Base-by-base conservation (phyloP, 1,140 invertebrate genomes). In the Leptopilina clavipes region DNA sequence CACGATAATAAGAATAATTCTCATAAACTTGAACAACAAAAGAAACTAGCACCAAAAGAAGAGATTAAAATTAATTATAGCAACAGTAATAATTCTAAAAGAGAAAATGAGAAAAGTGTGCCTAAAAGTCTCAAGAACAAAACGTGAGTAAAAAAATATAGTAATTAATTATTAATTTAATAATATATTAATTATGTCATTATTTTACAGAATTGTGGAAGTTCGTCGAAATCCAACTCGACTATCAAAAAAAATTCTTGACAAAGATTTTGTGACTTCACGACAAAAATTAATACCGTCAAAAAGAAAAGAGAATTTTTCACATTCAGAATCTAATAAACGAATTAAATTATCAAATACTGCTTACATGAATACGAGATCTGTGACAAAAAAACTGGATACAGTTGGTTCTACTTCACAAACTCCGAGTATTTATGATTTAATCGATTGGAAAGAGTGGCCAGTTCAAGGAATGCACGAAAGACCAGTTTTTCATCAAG, bases 381-480 rank as follows among this genome's bases (percentile, higher is more conserved):
- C 87, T 9, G 83, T 88, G 14, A 88, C 87, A 10, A 73, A 85
- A 22, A 88, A 87, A 73, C 80, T 88, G 77, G 86, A 83, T 56
- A 89, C 84, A 11, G 82, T 89, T 12, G 87, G 87, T 7, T 86
- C 88, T 0, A 87, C 86, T 72, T 85, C 86, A 73, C 83, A 89
- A 22, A 80, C 87, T 3, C 87, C 87, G 0, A 85, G 82, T 0
- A 72, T 77, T 65, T 71, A 48, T 9, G 86, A 87, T 40, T 82
- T 80, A 40, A 76, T 48, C 8, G 79, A 89, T 70, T 88, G 86
- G 83, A 86, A 83, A 22, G 82, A 86, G 17, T 89, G 89, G 88
- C 88, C 88, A 0, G 84, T 76, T 9, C 85, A 89, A 73, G 89
- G 88, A n/a, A 89, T 89, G 87, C 89, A 89, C 59, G 89, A 90